phyloP scores from a whole-genome alignment of 2,113 vertebrate genomes.

The Dipodomys stephensi region DNA sequence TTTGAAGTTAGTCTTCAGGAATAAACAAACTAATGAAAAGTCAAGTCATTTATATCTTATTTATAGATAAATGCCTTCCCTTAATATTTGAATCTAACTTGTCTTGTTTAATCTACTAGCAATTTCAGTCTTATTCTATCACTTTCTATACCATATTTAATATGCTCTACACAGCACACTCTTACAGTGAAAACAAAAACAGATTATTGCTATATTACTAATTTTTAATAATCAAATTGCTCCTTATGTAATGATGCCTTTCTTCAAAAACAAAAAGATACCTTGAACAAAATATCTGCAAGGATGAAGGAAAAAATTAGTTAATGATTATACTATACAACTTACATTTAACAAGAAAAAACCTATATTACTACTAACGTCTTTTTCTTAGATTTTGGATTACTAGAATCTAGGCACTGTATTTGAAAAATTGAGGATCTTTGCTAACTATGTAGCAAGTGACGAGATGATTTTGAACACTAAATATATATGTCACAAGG shows the following conservation, averaged over 20 bases:
- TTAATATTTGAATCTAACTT: slow-evolving; percentile 43
- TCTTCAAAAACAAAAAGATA: not conserved
- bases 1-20: slow-evolving; percentile 42
- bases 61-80: slow-evolving; percentile 47
- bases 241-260: slow-evolving; percentile 1
- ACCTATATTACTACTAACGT: too few relatives aligned
- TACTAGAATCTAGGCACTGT: not conserved
- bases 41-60: slow-evolving; percentile 1
- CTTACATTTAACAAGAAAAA: not conserved
- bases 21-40: slow-evolving; percentile 43
- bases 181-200: slow-evolving; percentile 35
- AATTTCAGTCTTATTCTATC: slow-evolving; percentile 4
- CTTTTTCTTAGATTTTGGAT: not conserved
- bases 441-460: not conserved
- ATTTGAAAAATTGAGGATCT: not conserved
- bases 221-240: not conserved
- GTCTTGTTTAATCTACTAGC: slow-evolving; percentile 6
- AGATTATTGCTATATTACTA: not conserved
- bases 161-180: not conserved
- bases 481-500: too few relatives aligned
- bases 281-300: not conserved
- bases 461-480: not conserved
- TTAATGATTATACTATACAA: not conserved
- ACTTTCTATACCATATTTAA: not conserved
- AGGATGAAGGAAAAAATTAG: not conserved